Evolutionary conservation across 2,888 invertebrate genomes (phyloP).

Genomic region (Argynnis bischoffii): DNA sequence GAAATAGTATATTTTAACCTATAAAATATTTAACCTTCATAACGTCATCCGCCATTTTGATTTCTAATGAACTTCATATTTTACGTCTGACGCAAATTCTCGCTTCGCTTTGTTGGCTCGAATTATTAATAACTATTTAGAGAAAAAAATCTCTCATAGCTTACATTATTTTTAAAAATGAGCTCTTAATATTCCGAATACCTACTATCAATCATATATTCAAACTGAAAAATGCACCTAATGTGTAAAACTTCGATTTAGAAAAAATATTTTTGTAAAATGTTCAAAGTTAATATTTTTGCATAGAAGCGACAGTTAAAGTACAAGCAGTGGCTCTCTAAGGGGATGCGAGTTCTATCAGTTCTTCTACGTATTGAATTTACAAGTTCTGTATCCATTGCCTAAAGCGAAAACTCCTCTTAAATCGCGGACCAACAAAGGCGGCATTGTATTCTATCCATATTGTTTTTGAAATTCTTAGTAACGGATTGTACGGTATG

Average conservation of each 20-base stretch:
- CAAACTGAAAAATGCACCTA: no score
- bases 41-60: constrained; percentile 40
- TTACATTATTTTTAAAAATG: no score
- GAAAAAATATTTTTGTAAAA: no score
- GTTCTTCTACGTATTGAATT: constrained; percentile 9
- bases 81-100: constrained; percentile 24
- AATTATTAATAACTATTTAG: constrained; percentile 9
- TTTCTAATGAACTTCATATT: constrained; percentile 23
- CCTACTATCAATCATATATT: no score
- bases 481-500: constrained; percentile 16
- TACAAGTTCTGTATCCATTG: constrained; percentile 12
- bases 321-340: constrained; percentile 1
- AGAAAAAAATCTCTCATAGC: not conserved
- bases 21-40: constrained; percentile 21
- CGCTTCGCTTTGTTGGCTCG: constrained; percentile 19
- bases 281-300: not conserved
- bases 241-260: no score
- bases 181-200: no score
- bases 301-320: not conserved
- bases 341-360: not conserved
- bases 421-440: not conserved
- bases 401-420: not conserved
- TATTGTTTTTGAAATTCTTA: not conserved
- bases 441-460: constrained; percentile 9
- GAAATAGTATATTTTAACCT: constrained; percentile 2